Percentiles rank a stretch among this genome's conserved stretches.
Evolutionary conservation across 2,888 invertebrate species (phyloP).

Genomic region (Eucriotettix oculatus): DNA sequence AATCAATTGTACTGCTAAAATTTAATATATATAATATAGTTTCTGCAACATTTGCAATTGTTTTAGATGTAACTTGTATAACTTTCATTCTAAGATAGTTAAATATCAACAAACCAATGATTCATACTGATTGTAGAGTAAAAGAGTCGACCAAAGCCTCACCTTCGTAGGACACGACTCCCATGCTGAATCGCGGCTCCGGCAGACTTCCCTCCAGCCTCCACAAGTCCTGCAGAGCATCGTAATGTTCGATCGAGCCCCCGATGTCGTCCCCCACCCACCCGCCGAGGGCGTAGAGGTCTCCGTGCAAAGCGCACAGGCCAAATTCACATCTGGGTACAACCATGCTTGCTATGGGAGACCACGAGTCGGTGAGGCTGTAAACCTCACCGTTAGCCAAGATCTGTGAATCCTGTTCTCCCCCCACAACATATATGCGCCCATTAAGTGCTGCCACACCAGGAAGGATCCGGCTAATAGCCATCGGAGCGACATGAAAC

Average conservation of each 20-base stretch:
- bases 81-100: no score
- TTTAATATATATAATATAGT: no score
- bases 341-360: slow-evolving; percentile 44
- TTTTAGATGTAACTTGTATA: no score
- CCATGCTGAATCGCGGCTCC: slow-evolving; percentile 81
- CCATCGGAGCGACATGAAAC: slow-evolving; percentile 66
- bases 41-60: no score
- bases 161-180: slow-evolving; percentile 70
- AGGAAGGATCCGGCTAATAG: slow-evolving; percentile 70
- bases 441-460: slow-evolving; percentile 73
- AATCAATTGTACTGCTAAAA: no score
- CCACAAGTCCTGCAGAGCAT: slow-evolving; percentile 66
- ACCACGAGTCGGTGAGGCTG: slow-evolving; percentile 50
- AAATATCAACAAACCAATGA: background rate
- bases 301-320: slow-evolving; percentile 64
- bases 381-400: slow-evolving; percentile 75
- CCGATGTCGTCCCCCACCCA: slow-evolving; percentile 89
- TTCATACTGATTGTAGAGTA: background rate
- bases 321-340: slow-evolving; percentile 83
- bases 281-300: slow-evolving; percentile 77
- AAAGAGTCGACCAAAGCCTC: slow-evolving; percentile 8
- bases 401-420: slow-evolving; percentile 79
- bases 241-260: slow-evolving; percentile 72
- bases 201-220: slow-evolving; percentile 58
- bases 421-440: slow-evolving; percentile 78